These are phyloP conservation scores for Xenopus petersii DNA, from an alignment of 2,797 vertebrate genomes.

Conservation along the genomic window DNA sequence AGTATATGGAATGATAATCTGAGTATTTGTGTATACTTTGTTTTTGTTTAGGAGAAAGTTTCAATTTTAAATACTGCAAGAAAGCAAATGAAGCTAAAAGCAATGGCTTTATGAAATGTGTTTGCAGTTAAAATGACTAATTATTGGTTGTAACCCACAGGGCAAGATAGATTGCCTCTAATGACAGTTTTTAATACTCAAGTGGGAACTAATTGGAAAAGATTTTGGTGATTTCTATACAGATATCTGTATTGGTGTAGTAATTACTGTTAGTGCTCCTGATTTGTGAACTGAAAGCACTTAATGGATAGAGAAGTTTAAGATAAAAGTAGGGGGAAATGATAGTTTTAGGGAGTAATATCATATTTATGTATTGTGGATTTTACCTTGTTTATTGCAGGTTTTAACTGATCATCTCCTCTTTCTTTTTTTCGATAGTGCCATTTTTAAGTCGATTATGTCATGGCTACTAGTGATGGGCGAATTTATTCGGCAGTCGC, in stretches of 20 bases:
- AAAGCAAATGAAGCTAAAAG: slow-evolving; percentile 6
- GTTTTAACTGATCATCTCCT: too few relatives aligned
- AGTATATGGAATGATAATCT: not conserved
- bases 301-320: not conserved
- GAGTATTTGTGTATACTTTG: not conserved
- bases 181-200: slow-evolving; percentile 7
- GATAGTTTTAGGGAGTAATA: not conserved
- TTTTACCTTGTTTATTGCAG: too few relatives aligned
- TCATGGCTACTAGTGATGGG: too few relatives aligned
- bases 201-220: not conserved
- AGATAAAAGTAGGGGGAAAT: not conserved
- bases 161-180: slow-evolving; percentile 3
- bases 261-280: not conserved
- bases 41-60: not conserved
- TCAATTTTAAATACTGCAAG: not conserved
- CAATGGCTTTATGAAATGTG: slow-evolving; percentile 8
- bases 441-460: too few relatives aligned
- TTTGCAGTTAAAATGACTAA: slow-evolving; percentile 9
- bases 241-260: slow-evolving; percentile 1
- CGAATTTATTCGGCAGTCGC: too few relatives aligned
- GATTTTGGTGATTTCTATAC: not conserved
- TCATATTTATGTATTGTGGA: too few relatives aligned
- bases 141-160: slow-evolving; percentile 2
- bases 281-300: not conserved
- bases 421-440: too few relatives aligned